Evolutionary conservation across 2,888 invertebrate genomes (phyloP), one percentile per base, ranked within the genome.

Genomic region (Napeogenes inachia): DNA sequence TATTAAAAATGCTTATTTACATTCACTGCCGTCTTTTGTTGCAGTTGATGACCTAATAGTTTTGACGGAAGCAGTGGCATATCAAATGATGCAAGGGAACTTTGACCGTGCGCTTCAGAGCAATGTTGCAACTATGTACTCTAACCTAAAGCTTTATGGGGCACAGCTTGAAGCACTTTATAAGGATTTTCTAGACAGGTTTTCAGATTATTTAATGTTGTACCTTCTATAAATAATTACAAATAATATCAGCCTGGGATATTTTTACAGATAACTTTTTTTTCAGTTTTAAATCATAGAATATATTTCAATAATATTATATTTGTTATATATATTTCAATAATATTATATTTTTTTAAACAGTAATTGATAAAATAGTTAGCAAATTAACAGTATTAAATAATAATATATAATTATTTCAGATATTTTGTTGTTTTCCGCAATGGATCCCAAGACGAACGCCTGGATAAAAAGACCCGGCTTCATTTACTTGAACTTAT

Each of bases 401-500:
- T 3, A 3, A 42, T 42, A 42, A 10, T 42, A 42, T 8, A 10
- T 42, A 5, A 30, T 30, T 50, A 30, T 77, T 96, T 94, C 85
- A 93, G 94, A 78, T 90, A 87, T 75, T 97, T 97, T 89, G 94
- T 95, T 75, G 94, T 95, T 77, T 96, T 97, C 85, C 94, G 97
- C 75, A 96, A 97, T 90, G 96, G 96, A 75, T 96, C 96, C 76
- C 95, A 96, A 84, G 96, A 97, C 86, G 95, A 95, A 83, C 93
- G 94, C 82, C 91, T 98, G 76, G 97, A 97, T 81, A 93, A 95
- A 81, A 93, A 95, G 85, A 95, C 96, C 76, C 93, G 97, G 85
- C 93, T 97, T 79, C 95, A 96, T 85, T 92, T 98, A 77, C 93
- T 98, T 81, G 97, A 98, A 91, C 92, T 98, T 68, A 97, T 98